Base-by-base conservation (phyloP, 2,113 vertebrate genomes). In the Myrmecobius fasciatus region DNA sequence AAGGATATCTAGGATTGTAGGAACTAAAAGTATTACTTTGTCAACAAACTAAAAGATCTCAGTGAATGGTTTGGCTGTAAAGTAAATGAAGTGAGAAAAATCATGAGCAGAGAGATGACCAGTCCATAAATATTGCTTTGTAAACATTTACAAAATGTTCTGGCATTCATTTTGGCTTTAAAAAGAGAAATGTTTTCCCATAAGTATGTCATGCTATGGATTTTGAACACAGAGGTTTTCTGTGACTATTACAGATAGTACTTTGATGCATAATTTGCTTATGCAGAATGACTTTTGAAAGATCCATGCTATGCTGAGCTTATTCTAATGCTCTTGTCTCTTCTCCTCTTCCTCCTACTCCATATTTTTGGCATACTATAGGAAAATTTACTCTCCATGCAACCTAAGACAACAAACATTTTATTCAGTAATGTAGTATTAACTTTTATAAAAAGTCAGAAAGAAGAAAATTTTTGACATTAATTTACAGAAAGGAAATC, bases 141-240 rank as follows among this genome's bases (percentile, higher is more conserved):
- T 52, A 96, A 97, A 92, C n/a, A 60, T 89, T 96, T 94, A 91
- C 48, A 95, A 95, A 96, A 94, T n/a, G 28, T 95, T 94, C 75
- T 94, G 94, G 54, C 47, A 94, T 93, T 96, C 91, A 89, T 95
- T 94, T 94, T 95, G 75, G 8, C 89, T 94, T 97, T 94, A 20
- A 95, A 94, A 93, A 96, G 92, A 88, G 90, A 95, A 91, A 88
- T 89, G n/a, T 88, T 96, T 96, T 49, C 17, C 49, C 2, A 10
- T 1, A 88, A 52, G 25, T 17, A 43, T 83, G 67, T n/a, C n/a
- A 83, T 43, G 67, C 67, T 83, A 43, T 88, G 25, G 89, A 92
- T 31, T 14, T 93, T 96, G 83, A 89, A n/a, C 92, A 25, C 8
- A 96, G 11, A 31, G 8, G 49, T 93, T 94, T 94, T 92, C 93